Evolutionary conservation across 1,140 invertebrate species (phyloP), one percentile per base, ranked within the genome.

Genomic region (Drosophila kurseongensis): DNA sequence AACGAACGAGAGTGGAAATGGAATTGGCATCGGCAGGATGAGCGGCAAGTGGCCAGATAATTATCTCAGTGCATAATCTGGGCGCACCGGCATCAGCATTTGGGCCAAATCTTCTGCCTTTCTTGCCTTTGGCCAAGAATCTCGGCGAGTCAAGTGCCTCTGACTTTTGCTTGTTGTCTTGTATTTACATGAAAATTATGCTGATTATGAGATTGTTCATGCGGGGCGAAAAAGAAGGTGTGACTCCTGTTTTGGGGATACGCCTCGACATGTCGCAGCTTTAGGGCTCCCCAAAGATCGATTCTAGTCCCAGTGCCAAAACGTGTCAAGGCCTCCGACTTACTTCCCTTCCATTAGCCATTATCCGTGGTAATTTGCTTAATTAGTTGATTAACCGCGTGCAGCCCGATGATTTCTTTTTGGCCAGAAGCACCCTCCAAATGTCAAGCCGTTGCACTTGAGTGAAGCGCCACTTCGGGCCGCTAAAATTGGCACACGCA

Each of bases 51-150:
- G 72, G 69, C 73, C 77, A 84, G 78, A 89, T 89, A 89, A 89
- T 89, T 89, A 89, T 89, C 84, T 89, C 57, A 61, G 77, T 63
- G 77, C 80, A 89, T 74, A 83, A 88, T 88, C 84, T 58, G 78
- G 65, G 59, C 51, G 23, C 23, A 54, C 78, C 67, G 47, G 58
- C 75, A 57, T 32, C 29, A 32, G 29, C 6, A 8, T 23, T 23
- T 23, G 23, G 23, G 23, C 23, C 23, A 23, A 23, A 23, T 23
- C 23, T 4, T 23, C 23, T 23, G 23, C 23, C 23, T 23, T 23
- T 32, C 73, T 56, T 59, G 80, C 55, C 66, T 57, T 51, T 27
- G 65, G 61, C 68, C 61, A 63, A 54, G 58, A 88, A 88, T 89
- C 84, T 75, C 72, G 16, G 57, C 27, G 38, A 61, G 66, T 57